Base-by-base conservation (phyloP, 2,113 vertebrate genomes). In the Geococcyx californianus region DNA sequence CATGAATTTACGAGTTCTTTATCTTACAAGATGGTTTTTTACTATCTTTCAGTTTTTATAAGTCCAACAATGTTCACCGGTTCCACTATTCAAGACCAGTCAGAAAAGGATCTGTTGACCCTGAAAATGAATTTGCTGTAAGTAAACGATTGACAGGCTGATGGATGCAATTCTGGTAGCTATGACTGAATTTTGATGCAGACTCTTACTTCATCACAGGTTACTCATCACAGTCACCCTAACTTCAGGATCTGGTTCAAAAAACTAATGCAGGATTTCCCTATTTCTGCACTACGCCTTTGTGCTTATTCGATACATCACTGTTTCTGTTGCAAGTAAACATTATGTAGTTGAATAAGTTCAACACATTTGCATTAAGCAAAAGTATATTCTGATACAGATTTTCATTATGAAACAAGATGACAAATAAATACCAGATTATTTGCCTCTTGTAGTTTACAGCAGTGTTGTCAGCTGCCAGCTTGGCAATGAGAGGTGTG, bases 31-130 rank as follows among this genome's bases (percentile, higher is more conserved):
- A 69, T 2, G 44, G 6, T 54, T 59, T 74, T 92, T 89, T 55
- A 31, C 38, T 96, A 78, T 97, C 79, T 95, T 95, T n/a, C 90
- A 99, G 99, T 97, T 99, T 99, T 98, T 99, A 99, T 93, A 99
- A 99, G 96, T 99, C 99, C 86, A 99, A 99, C 97, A 99, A 99
- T 0, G 99, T 99, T 93, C 99, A 99, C 54, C 97, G 97, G 23
- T 99, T 99, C 87, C 98, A 99, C 94, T 99, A 99, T 81, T 99
- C 99, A 84, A 98, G 99, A 93, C 99, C 99, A 33, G 98, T 99
- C 94, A 98, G 99, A 95, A 99, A 96, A 97, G 99, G 99, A 62
- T 98, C 98, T 2, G 98, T 99, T 83, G 99, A 99, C 95, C 99
- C 99, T 17, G 98, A 99, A 97, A 99, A 99, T 81, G 99, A 99